phyloP scores from a whole-genome alignment of 2,797 vertebrate genomes.

The Sus cebifrons region DNA sequence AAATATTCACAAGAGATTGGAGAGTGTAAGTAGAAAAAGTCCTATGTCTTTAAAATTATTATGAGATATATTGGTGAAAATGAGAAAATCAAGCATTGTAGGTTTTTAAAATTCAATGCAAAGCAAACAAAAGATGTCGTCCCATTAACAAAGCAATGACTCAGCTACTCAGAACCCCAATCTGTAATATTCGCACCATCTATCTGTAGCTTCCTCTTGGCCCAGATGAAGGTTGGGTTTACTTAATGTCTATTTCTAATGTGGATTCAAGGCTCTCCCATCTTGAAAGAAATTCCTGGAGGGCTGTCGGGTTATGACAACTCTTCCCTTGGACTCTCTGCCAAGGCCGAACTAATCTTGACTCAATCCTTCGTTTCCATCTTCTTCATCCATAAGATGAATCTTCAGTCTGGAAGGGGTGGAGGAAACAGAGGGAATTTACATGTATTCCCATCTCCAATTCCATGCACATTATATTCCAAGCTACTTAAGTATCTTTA shows the following conservation, averaged over 20 bases:
- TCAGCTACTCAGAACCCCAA: background rate
- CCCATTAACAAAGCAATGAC: slow-evolving; percentile 11
- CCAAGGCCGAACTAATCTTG: background rate
- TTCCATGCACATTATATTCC: background rate
- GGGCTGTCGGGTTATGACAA: background rate
- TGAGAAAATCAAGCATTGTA: background rate
- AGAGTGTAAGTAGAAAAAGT: slow-evolving; percentile 67
- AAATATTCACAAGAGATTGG: slow-evolving; percentile 65
- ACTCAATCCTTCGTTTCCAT: background rate
- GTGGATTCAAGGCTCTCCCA: background rate
- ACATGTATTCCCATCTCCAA: background rate
- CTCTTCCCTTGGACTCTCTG: background rate
- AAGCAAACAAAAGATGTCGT: slow-evolving; percentile 2
- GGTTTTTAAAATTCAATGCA: background rate
- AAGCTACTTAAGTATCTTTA: background rate
- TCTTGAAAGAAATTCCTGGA: background rate
- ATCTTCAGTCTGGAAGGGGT: background rate
- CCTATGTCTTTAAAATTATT: slow-evolving; percentile 66
- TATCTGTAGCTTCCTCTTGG: background rate
- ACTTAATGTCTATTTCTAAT: slow-evolving; percentile 3
- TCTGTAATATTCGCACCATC: background rate
- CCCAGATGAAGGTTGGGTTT: background rate
- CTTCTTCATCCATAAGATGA: background rate
- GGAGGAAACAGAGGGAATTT: background rate
- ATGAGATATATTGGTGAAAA: slow-evolving; percentile 5